Evolutionary conservation across 2,797 vertebrate genomes (phyloP).

Genomic region (Esox masquinongy): DNA sequence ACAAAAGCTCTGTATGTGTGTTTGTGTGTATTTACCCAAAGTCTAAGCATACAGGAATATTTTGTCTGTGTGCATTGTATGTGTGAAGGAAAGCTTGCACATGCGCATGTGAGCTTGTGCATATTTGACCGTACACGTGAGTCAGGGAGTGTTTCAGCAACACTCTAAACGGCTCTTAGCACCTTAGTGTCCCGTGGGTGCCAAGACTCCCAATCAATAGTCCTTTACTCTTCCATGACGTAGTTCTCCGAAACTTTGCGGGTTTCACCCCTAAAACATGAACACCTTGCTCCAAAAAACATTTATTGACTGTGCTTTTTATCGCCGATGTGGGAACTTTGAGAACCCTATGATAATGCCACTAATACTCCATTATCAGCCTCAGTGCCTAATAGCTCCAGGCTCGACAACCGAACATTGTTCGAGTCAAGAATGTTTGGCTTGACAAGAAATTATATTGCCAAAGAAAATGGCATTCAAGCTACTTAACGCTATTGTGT

Average conservation of each 20-base stretch:
- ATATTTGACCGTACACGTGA: conserved; percentile 7
- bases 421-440: background rate
- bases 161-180: conserved; percentile 67
- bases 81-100: conserved; percentile 8
- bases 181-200: conserved; percentile 56
- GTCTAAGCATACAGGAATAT: conserved; percentile 16
- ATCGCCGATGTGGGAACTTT: background rate
- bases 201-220: conserved; percentile 53
- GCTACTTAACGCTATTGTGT: background rate
- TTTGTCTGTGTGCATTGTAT: conserved; percentile 30
- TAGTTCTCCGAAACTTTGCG: conserved; percentile 39
- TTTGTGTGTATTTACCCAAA: background rate
- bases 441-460: background rate
- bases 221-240: conserved; percentile 22
- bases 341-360: background rate
- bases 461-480: background rate
- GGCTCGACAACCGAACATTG: background rate
- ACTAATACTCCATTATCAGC: background rate
- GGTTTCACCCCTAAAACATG: conserved; percentile 25
- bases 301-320: background rate
- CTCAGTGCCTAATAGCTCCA: background rate
- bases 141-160: conserved; percentile 36
- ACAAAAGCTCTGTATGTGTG: conserved; percentile 14
- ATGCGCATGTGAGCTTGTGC: conserved; percentile 1
- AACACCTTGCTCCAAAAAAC: background rate